phyloP scores from a whole-genome alignment of 1,140 invertebrate species.

The Oedothorax gibbosus region DNA sequence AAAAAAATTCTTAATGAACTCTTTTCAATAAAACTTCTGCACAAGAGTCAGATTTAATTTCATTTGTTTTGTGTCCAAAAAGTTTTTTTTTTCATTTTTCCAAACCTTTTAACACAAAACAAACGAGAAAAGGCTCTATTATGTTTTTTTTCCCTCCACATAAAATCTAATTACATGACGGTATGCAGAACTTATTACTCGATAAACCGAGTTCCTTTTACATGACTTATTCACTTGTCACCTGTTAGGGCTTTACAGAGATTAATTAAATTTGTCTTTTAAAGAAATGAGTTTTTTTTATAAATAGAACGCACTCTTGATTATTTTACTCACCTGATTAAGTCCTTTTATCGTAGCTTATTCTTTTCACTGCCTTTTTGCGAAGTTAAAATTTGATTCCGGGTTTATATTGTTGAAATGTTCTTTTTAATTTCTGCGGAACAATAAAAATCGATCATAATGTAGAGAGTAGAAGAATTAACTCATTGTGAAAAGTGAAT shows the following conservation, averaged over 20 bases:
- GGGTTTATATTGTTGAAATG: not conserved
- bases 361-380: not conserved
- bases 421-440: not conserved
- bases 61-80: not conserved
- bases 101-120: slow-evolving; percentile 38
- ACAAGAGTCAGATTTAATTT: slow-evolving; percentile 39
- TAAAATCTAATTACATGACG: slow-evolving; percentile 37
- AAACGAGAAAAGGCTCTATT: slow-evolving; percentile 26
- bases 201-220: slow-evolving; percentile 45
- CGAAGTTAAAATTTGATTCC: slow-evolving; percentile 25
- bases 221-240: slow-evolving; percentile 33
- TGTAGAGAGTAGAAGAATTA: not conserved
- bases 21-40: slow-evolving; percentile 7
- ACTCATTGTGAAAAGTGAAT: slow-evolving; percentile 7
- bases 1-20: not conserved
- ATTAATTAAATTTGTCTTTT: slow-evolving; percentile 42
- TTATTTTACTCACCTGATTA: slow-evolving; percentile 43
- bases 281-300: not conserved
- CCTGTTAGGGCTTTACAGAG: slow-evolving; percentile 34
- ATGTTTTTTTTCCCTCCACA: not conserved
- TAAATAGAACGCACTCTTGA: slow-evolving; percentile 25
- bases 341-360: slow-evolving; percentile 10
- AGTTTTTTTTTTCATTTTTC: slow-evolving; percentile 1
- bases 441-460: not conserved
- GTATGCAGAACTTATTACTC: slow-evolving; percentile 37